These are phyloP conservation scores for Sapajus apella DNA, from an alignment of 2,113 vertebrate species.

Conservation along the genomic window DNA sequence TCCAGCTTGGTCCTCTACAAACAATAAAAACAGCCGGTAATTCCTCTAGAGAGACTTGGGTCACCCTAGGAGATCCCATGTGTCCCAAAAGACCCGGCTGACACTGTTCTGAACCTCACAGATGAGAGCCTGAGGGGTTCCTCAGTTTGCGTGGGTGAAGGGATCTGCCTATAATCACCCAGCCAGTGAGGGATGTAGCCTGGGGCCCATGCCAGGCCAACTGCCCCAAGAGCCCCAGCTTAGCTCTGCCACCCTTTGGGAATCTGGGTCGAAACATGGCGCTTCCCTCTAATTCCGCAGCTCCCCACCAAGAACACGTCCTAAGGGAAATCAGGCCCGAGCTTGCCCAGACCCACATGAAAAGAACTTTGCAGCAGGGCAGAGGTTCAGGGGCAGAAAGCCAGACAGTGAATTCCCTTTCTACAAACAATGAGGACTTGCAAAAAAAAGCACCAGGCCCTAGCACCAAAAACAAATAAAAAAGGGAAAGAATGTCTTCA, in stretches of 20 bases:
- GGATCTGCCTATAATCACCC: accelerated
- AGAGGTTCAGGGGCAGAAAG: background rate
- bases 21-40: background rate
- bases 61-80: background rate
- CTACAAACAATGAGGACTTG: background rate
- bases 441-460: background rate
- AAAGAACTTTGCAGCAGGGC: background rate
- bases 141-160: background rate
- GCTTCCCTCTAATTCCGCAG: background rate
- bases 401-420: background rate
- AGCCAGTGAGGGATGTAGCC: background rate
- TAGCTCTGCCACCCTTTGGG: background rate
- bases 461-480: background rate
- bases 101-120: background rate
- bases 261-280: background rate
- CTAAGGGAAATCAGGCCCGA: background rate
- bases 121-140: background rate
- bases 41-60: no score
- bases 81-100: background rate
- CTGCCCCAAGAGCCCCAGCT: background rate
- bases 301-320: background rate
- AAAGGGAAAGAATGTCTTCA: no score
- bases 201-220: background rate
- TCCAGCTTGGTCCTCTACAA: background rate
- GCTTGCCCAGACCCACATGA: background rate